A percentile compares a stretch with the other conserved stretches of the same genome.
These are phyloP conservation scores for Lagenorhynchus albirostris DNA, from an alignment of 2,113 vertebrate genomes.

Conservation along the genomic window DNA sequence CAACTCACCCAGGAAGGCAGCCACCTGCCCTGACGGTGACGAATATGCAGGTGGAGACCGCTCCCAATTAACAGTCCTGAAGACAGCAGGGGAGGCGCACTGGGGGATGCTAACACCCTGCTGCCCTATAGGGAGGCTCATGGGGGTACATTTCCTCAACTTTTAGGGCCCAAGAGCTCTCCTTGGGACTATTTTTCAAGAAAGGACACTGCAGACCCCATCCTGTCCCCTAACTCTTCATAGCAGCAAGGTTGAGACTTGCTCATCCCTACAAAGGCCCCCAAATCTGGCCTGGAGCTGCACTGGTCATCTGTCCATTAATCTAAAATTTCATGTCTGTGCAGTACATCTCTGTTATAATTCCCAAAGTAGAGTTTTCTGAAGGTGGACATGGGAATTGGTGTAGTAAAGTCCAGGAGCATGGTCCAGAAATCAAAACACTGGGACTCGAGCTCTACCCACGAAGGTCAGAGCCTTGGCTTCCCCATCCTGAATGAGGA, in stretches of 20 bases:
- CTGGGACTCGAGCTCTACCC: not conserved
- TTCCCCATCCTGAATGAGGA: not conserved
- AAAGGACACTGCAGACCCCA: not conserved
- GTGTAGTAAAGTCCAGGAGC: not conserved
- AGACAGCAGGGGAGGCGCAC: not conserved
- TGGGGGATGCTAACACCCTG: not conserved
- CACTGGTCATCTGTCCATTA: not conserved
- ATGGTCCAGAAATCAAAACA: not conserved
- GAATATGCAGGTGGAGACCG: not conserved
- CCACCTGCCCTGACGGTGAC: not conserved
- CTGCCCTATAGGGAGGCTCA: not conserved
- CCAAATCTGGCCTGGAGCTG: not conserved
- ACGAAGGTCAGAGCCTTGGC: not conserved
- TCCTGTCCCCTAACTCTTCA: not conserved
- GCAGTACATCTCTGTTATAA: not conserved
- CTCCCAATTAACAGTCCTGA: not conserved
- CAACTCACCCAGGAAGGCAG: not conserved
- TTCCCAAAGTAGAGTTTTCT: not conserved
- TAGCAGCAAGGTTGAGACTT: not conserved
- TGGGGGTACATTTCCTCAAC: not conserved
- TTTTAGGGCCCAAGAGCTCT: not conserved
- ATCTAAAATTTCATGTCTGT: not conserved
- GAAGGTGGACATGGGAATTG: not conserved
- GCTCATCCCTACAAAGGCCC: not conserved
- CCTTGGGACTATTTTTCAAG: not conserved